Conservation (phyloP, 2,113 vertebrate genomes). For the Oreochromis tanganicae region DNA sequence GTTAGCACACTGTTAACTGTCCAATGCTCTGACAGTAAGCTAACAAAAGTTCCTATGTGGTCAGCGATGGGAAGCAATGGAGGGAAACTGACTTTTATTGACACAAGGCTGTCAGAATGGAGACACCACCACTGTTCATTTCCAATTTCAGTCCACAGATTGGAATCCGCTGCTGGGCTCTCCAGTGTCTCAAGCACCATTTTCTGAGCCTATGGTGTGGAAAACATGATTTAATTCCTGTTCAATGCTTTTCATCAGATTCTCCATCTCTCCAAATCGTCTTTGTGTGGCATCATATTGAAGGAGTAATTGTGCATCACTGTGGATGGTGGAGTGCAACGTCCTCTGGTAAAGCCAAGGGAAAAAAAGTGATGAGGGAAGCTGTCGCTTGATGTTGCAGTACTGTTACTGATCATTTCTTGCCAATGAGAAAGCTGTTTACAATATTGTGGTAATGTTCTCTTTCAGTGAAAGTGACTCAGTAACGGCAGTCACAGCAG, state of each 20-base stretch:
- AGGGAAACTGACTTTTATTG: conserved; percentile 71
- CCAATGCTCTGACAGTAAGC: background rate
- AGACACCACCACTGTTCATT: conserved; percentile 65
- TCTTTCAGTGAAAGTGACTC: conserved; percentile 82
- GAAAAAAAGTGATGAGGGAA: background rate
- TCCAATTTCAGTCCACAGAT: conserved; percentile 71
- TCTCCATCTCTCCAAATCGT: conserved; percentile 61
- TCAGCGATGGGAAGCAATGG: conserved; percentile 53
- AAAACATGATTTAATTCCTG: conserved; percentile 76
- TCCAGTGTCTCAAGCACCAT: conserved; percentile 69
- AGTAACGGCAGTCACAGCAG: conserved; percentile 32
- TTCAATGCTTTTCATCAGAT: conserved; percentile 71
- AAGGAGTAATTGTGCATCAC: conserved; percentile 61
- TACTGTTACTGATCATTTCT: background rate
- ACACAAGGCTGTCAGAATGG: conserved; percentile 67
- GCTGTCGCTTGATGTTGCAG: conserved; percentile 20
- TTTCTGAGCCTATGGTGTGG: conserved; percentile 71
- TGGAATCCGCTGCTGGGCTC: conserved; percentile 63
- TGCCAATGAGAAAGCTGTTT: background rate
- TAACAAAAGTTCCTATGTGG: conserved; percentile 59
- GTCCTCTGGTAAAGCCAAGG: conserved; percentile 40
- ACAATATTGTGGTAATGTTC: conserved; percentile 37
- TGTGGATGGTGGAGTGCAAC: conserved; percentile 46
- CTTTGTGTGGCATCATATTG: conserved; percentile 57
- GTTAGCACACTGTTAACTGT: conserved; percentile 9